phyloP scores from a whole-genome alignment of 2,888 invertebrate species.

The Diaphora mendica region DNA sequence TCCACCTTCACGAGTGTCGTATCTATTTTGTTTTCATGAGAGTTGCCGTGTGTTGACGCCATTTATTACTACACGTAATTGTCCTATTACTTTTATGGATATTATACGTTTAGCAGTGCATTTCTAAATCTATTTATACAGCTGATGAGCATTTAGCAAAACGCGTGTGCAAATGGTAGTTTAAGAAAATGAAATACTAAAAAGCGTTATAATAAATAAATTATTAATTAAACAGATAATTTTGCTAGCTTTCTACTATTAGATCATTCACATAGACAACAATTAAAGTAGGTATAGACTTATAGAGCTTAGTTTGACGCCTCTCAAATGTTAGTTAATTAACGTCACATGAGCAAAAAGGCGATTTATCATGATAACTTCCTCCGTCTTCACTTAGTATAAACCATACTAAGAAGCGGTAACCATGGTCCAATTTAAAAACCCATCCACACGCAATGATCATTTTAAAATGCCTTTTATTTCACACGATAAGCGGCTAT shows the following conservation, averaged over 20 bases:
- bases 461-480: conserved; percentile 57
- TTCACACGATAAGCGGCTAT: conserved; percentile 54
- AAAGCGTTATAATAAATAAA: neutral
- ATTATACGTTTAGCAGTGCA: neutral
- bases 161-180: neutral
- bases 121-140: neutral
- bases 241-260: conserved; percentile 26
- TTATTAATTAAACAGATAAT: neutral
- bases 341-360: neutral
- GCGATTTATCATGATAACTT: neutral
- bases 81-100: neutral
- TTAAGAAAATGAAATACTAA: neutral
- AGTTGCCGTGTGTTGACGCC: neutral
- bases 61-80: neutral
- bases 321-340: conserved; percentile 35
- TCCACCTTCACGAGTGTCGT: conserved; percentile 26
- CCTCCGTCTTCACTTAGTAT: neutral
- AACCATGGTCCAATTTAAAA: conserved; percentile 43
- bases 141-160: neutral
- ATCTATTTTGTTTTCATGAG: conserved; percentile 16
- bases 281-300: conserved; percentile 17
- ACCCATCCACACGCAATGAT: conserved; percentile 48
- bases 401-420: conserved; percentile 6
- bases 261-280: conserved; percentile 15
- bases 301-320: conserved; percentile 27